Percentiles rank a stretch among this genome's conserved stretches.
These are phyloP conservation scores for Arrhamphus sclerolepis DNA, from an alignment of 2,797 vertebrate genomes.

Conservation along the genomic window DNA sequence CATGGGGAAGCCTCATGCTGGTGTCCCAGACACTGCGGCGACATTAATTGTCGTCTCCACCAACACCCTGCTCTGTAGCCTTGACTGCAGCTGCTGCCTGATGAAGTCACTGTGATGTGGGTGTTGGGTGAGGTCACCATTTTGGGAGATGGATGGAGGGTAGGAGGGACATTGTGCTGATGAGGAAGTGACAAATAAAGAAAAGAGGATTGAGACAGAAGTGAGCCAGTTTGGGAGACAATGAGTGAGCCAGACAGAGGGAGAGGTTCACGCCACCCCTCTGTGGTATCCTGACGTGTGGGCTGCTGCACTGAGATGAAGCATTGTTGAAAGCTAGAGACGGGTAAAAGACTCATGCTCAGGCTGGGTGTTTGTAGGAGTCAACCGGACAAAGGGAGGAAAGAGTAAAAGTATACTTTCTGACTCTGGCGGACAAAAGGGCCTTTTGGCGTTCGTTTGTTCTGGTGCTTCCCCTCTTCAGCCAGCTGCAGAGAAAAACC, in stretches of 20 bases:
- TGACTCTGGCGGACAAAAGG: slow-evolving; percentile 55
- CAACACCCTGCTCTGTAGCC: slow-evolving; percentile 52
- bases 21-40: slow-evolving; percentile 41
- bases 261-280: slow-evolving; percentile 49
- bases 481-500: slow-evolving; percentile 18
- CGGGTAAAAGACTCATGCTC: slow-evolving; percentile 55
- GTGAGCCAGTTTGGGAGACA: slow-evolving; percentile 37
- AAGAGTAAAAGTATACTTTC: slow-evolving; percentile 59
- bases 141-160: slow-evolving; percentile 28
- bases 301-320: slow-evolving; percentile 59
- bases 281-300: slow-evolving; percentile 70
- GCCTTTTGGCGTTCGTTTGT: slow-evolving; percentile 56
- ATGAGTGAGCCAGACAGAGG: slow-evolving; percentile 36
- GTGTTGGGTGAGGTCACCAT: slow-evolving; percentile 64
- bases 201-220: slow-evolving; percentile 29
- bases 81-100: slow-evolving; percentile 61
- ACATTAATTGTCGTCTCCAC: slow-evolving; percentile 50
- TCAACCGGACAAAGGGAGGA: slow-evolving; percentile 61
- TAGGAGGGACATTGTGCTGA: slow-evolving; percentile 35
- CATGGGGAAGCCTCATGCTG: slow-evolving; percentile 23
- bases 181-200: slow-evolving; percentile 40
- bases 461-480: slow-evolving; percentile 47
- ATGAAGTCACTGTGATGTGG: slow-evolving; percentile 67
- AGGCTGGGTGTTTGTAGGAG: slow-evolving; percentile 60
- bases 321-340: slow-evolving; percentile 56